These are phyloP conservation scores for Pentalonia nigronervosa DNA, from an alignment of 1,140 invertebrate species.

Conservation along the genomic window DNA sequence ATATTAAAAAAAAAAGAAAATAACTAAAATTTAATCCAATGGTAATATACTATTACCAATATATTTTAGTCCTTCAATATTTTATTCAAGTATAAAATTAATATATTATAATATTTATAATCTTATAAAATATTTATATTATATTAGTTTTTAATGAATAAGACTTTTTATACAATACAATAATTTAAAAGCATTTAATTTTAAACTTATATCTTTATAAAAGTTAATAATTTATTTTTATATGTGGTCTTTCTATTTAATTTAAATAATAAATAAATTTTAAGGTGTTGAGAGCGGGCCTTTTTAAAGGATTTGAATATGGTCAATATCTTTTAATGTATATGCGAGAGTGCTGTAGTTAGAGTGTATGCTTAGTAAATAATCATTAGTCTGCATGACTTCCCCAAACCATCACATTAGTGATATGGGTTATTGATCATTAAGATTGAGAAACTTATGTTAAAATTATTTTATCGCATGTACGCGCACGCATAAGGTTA, in stretches of 20 bases:
- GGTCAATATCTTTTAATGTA: background rate
- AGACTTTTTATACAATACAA: background rate
- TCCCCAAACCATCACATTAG: background rate
- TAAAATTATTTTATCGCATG: background rate
- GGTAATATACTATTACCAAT: background rate
- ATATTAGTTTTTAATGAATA: background rate
- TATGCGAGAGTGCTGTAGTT: background rate
- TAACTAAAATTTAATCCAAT: background rate
- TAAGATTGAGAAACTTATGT: background rate
- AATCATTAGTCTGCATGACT: background rate
- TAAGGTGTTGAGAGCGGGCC: background rate
- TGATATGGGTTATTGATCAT: background rate
- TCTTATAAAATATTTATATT: background rate
- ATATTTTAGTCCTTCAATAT: background rate
- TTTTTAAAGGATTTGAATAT: background rate
- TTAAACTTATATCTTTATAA: background rate
- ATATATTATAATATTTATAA: background rate
- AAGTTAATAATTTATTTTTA: background rate
- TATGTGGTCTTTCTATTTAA: background rate
- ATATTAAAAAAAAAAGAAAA: background rate
- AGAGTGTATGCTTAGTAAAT: background rate
- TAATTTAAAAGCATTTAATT: background rate
- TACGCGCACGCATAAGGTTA: background rate
- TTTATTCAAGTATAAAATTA: background rate
- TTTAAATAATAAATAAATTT: background rate